A percentile compares a stretch with the other conserved stretches of the same genome.
These are phyloP conservation scores for Candoia aspera DNA, from an alignment of 2,113 vertebrate genomes.

Conservation along the genomic window DNA sequence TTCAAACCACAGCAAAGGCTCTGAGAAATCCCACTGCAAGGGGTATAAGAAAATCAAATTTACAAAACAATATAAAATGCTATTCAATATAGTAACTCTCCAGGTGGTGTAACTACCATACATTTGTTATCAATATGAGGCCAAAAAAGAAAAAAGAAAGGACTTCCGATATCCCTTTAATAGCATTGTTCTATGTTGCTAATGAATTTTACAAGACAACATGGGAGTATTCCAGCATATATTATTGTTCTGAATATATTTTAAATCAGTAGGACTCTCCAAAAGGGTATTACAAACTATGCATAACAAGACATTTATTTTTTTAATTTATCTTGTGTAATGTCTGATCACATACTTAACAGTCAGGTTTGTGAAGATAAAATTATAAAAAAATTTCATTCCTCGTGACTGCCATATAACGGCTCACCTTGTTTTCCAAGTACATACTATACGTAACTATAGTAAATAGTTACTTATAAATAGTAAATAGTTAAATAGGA, in stretches of 20 bases:
- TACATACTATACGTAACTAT: not conserved
- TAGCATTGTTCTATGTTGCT: not conserved
- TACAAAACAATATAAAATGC: not conserved
- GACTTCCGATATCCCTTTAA: not conserved
- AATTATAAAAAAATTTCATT: conserved; percentile 15
- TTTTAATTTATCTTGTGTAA: conserved; percentile 11
- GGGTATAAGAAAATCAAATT: not conserved
- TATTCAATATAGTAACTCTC: not conserved
- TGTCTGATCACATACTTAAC: conserved; percentile 39
- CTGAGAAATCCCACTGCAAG: not conserved
- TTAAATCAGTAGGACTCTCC: not conserved
- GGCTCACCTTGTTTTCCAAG: conserved; percentile 30
- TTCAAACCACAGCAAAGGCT: not conserved
- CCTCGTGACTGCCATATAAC: conserved; percentile 19
- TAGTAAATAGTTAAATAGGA: too few species aligned
- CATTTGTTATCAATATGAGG: not conserved
- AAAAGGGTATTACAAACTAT: conserved; percentile 14
- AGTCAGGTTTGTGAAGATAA: conserved; percentile 18
- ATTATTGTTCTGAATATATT: not conserved
- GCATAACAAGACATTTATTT: conserved; percentile 19
- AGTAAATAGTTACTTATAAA: too few species aligned
- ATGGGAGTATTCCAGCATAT: not conserved
- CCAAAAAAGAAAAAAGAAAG: not conserved
- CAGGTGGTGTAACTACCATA: not conserved
- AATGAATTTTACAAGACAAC: not conserved